Evolutionary conservation across 2,888 invertebrate genomes (phyloP), one percentile per base, ranked within the genome.

Genomic region (Notodonta ziczac): DNA sequence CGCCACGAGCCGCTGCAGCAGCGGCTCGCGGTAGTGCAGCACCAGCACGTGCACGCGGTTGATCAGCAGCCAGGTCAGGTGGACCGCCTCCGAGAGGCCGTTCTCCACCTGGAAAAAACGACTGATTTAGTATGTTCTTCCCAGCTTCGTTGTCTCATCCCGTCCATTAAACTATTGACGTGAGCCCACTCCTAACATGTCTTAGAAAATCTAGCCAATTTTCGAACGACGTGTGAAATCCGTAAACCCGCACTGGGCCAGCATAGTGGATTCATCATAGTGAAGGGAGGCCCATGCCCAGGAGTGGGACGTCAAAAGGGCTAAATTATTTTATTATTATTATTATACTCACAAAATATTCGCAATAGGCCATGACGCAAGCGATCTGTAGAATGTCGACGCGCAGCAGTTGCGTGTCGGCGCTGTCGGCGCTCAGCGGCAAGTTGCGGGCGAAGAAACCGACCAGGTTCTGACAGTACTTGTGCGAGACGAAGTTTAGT

Each of bases 1-100:
- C 0, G 66, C 64, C 35, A 93, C 72, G 2, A 93, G 71, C 6
- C 59, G 70, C 59, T 76, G 76, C 85, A 97, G 96, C 0, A 97
- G 95, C 0, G 94, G 90, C 80, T 97, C 97, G 1, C 91, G 86
- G 42, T 95, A 94, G 61, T 96, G 93, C 48, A 93, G 89, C 5
- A 97, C 95, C 2, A 97, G 89, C 50, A 96, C 94, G 72, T 95
- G 94, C 0, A 96, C 95, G 65, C 97, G 95, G 80, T 96, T 96
- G 10, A 95, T 95, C n/a, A 98, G 87, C 10, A 97, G 89, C 97
- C 97, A 97, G 0, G 96, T 95, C 61, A 97, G 88, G 70, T 96
- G 96, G 40, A 97, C 96, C 0, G 95, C 96, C 85, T 97, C 96
- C 51, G 94, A 94, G 16, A 96, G 88, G 32, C 93, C 94, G 81